Base-by-base conservation (phyloP, 2,797 vertebrate genomes). In the Chelon labrosus region DNA sequence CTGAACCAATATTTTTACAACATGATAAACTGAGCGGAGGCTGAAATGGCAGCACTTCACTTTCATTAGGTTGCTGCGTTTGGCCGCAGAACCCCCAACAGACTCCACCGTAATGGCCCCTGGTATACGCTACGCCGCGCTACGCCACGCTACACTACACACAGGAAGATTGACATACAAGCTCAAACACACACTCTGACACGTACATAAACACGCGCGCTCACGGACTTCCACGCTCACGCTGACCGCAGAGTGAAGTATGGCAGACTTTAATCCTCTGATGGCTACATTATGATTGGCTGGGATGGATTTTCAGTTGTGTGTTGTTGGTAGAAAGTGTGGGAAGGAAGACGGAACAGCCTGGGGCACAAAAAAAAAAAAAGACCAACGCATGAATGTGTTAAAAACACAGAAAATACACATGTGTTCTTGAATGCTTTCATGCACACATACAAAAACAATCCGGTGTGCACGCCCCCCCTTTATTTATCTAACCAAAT, bases 1-100 rank as follows among this genome's bases (percentile, higher is more conserved):
- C 91, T 90, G 90, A 89, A 92, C 68, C 81, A 90, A 92, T 91
- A 91, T 93, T 93, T 89, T 90, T 74, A 66, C 80, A 82, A 53
- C 75, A 64, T 75, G 71, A 85, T 85, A 75, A 83, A 88, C 70
- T 62, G 84, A 78, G 86, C 67, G 69, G 64, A 70, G 84, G 80
- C 66, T 80, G 80, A 84, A 82, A 87, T 80, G 76, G 80, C 79
- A 72, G 77, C 60, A 54, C 72, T 83, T 81, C 47, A 8, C 73
- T 77, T 83, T 86, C 75, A 70, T 78, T 71, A 85, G 16, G 62
- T 59, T 80, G 70, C 77, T 72, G 70, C 76, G 51, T 83, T 83
- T 85, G 73, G 78, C 82, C 60, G 22, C 75, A 49, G 62, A 78
- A 53, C 76, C 74, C 75, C 79, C 67, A 65, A 62, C 68, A 84